Conservation (phyloP, 2,113 vertebrate genomes). For the Cnemophilus loriae region DNA sequence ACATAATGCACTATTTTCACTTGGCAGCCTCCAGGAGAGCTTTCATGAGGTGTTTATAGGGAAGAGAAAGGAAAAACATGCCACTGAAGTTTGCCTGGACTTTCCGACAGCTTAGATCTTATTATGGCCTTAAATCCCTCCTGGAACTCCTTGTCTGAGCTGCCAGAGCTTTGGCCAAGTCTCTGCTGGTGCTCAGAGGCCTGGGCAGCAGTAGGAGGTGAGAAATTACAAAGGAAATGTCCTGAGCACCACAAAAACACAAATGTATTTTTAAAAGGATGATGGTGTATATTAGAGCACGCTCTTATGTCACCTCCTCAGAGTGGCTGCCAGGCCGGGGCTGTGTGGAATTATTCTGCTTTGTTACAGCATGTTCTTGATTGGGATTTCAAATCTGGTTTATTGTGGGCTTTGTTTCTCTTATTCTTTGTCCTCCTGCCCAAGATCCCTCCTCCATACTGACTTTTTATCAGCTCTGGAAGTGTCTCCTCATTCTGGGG, state of each 20-base stretch:
- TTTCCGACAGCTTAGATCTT: slow-evolving; percentile 38
- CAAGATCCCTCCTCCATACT: not conserved
- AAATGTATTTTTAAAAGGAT: slow-evolving; percentile 24
- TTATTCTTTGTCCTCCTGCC: not conserved
- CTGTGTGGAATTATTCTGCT: not conserved
- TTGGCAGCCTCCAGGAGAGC: slow-evolving; percentile 20
- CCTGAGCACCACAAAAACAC: not conserved
- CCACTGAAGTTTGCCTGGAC: slow-evolving; percentile 46
- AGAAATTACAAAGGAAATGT: not conserved
- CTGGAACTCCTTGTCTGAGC: not conserved
- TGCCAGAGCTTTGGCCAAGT: not conserved
- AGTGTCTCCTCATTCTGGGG: not conserved
- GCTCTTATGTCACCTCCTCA: not conserved
- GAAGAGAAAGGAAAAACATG: slow-evolving; percentile 42
- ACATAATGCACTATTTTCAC: slow-evolving; percentile 35
- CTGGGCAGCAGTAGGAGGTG: slow-evolving; percentile 2
- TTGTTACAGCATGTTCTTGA: not conserved
- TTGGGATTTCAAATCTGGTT: not conserved
- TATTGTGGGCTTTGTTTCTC: not conserved
- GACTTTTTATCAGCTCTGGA: not conserved
- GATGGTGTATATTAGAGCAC: not conserved
- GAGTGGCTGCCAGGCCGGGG: not conserved
- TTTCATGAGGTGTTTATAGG: slow-evolving; percentile 30
- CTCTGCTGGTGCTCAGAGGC: not conserved
- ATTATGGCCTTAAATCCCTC: slow-evolving; percentile 50